phyloP scores from a whole-genome alignment of 1,140 invertebrate species.

The Polypedilum vanderplanki region DNA sequence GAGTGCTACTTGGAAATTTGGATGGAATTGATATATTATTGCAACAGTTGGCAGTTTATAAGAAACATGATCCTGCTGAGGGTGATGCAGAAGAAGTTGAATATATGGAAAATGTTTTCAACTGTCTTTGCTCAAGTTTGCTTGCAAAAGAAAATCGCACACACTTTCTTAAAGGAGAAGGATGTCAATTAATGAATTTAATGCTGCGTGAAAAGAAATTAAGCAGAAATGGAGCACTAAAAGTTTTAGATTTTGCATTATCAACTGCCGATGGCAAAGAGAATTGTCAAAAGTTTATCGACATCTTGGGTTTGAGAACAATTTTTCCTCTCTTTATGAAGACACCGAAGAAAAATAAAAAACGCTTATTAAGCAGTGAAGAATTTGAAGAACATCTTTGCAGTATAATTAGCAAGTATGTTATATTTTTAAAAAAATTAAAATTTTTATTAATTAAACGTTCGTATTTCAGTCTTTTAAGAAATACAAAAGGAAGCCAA shows the following conservation, averaged over 20 bases:
- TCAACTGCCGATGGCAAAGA: conserved; percentile 86
- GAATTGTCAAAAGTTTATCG: conserved; percentile 97
- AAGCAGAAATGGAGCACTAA: conserved; percentile 91
- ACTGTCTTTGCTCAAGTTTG: conserved; percentile 88
- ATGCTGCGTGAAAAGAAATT: conserved; percentile 98
- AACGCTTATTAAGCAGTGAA: conserved; percentile 76
- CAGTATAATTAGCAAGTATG: conserved; percentile 71
- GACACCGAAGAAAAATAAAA: conserved; percentile 82
- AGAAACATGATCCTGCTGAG: conserved; percentile 83
- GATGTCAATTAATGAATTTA: conserved; percentile 90
- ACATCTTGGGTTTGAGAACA: conserved; percentile 91
- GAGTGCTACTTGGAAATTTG: conserved; percentile 75
- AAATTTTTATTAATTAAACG: background rate
- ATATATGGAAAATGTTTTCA: conserved; percentile 98
- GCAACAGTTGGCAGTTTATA: conserved; percentile 93
- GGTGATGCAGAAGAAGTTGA: conserved; percentile 80
- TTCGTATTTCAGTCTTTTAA: conserved; percentile 61
- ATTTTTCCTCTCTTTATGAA: conserved; percentile 99
- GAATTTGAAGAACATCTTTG: conserved; percentile 95
- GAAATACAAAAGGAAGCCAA: conserved; percentile 85
- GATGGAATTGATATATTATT: conserved; percentile 95
- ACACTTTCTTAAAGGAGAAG: conserved; percentile 88
- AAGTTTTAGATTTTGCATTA: conserved; percentile 94
- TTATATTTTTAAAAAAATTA: background rate
- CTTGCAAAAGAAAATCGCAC: conserved; percentile 83